phyloP scores from a whole-genome alignment of 2,113 vertebrate species.

The Marmota flaviventris region DNA sequence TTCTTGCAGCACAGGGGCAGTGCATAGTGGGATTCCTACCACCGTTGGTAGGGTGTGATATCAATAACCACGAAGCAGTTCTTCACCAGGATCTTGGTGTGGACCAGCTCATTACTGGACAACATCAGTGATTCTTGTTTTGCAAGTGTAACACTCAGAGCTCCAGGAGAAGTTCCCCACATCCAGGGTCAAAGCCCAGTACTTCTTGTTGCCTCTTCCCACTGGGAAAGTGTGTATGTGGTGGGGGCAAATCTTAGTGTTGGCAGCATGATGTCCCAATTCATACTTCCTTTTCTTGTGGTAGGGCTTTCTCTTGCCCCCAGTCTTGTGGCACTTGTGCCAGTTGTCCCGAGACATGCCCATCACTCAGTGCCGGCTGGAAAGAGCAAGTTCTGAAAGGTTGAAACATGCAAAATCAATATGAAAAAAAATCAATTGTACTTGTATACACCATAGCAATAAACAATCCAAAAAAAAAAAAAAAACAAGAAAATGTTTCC shows the following conservation, averaged over 20 bases:
- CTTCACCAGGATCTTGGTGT: neutral
- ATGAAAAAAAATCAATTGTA: too few species aligned
- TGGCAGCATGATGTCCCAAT: conserved; percentile 95
- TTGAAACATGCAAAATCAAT: too few species aligned
- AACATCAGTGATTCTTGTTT: neutral
- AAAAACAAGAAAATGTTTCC: too few species aligned
- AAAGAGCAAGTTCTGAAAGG: too few species aligned
- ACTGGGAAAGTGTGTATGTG: neutral
- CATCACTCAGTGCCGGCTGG: too few species aligned
- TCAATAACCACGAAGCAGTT: neutral
- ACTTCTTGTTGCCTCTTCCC: neutral
- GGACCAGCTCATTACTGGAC: neutral
- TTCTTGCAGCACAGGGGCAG: too few species aligned
- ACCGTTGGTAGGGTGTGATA: too few species aligned
- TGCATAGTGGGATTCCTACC: too few species aligned
- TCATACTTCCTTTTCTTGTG: conserved; percentile 99
- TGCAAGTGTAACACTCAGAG: neutral
- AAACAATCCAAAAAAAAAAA: too few species aligned
- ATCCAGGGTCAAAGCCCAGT: neutral
- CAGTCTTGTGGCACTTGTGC: conserved; percentile 99
- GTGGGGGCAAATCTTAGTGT: conserved; percentile 90
- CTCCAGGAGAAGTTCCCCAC: neutral
- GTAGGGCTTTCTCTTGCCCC: conserved; percentile 98
- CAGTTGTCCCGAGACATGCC: conserved; percentile 97
- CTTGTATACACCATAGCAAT: too few species aligned